These are phyloP conservation scores for Phenganax subtilis DNA, from an alignment of 92 coral and sea anemone species.

Conservation along the genomic window DNA sequence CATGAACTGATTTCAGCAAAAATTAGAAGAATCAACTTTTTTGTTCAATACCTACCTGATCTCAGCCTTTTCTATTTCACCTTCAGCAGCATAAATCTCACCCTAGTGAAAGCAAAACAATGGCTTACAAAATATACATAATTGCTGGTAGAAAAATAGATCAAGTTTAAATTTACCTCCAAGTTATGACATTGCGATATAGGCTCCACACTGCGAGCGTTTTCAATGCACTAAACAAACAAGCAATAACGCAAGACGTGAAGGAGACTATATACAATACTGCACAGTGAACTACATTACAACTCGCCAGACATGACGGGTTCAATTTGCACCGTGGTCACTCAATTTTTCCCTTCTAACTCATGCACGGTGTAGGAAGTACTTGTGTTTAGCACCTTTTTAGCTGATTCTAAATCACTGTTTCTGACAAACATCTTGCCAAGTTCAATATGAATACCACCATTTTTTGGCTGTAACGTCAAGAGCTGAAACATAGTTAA, in stretches of 20 bases:
- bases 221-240: slow-evolving; percentile 16
- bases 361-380: neutral
- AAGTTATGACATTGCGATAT: neutral
- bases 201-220: neutral
- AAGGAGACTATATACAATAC: neutral
- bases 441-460: slow-evolving; percentile 60
- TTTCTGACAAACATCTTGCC: slow-evolving; percentile 58
- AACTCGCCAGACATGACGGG: neutral
- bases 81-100: slow-evolving; percentile 47
- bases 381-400: slow-evolving; percentile 43
- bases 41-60: slow-evolving; percentile 49
- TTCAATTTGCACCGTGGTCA: neutral
- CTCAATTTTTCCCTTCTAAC: neutral
- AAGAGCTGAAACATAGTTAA: slow-evolving; percentile 32
- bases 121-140: neutral
- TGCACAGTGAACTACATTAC: neutral
- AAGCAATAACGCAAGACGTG: neutral
- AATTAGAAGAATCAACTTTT: too few species aligned
- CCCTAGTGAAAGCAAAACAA: neutral
- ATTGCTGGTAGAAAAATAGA: neutral
- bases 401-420: slow-evolving; percentile 60
- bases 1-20: too few species aligned
- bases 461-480: slow-evolving; percentile 23
- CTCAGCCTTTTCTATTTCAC: slow-evolving; percentile 77
- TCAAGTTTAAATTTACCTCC: slow-evolving; percentile 7